A percentile compares a stretch with the other conserved stretches of the same genome.
Conservation (phyloP, 2,113 vertebrate species). For the Microcebus lehilahytsara region DNA sequence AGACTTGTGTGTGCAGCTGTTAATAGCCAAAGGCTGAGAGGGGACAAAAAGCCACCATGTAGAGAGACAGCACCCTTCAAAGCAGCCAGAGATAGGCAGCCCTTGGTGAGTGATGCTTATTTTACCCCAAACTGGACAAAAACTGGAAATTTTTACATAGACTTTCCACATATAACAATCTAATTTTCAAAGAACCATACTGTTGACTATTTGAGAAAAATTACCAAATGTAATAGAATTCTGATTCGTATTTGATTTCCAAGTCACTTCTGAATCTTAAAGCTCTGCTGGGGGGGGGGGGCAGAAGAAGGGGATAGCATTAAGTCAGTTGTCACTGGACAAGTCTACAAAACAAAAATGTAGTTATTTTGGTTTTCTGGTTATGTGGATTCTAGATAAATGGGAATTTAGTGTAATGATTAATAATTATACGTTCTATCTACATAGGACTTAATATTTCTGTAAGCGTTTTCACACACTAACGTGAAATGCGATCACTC, state of each 20-base stretch:
- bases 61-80: background rate
- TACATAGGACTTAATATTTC: background rate
- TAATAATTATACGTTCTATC: background rate
- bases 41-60: background rate
- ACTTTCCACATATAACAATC: background rate
- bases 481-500: background rate
- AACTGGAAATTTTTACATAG: background rate
- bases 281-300: background rate
- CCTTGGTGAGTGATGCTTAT: background rate
- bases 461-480: background rate
- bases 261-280: background rate
- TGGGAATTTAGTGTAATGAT: background rate
- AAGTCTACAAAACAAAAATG: background rate
- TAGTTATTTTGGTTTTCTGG: background rate
- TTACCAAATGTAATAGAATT: background rate
- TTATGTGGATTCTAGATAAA: background rate
- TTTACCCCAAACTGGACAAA: background rate
- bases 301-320: background rate
- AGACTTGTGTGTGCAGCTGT: background rate
- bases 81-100: background rate
- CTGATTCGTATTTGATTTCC: background rate
- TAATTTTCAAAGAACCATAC: constrained; percentile 16
- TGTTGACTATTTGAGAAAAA: background rate
- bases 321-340: background rate
- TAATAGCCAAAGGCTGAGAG: background rate